Base-by-base conservation (phyloP, 2,113 vertebrate genomes). In the Melanostigma gelatinosum region DNA sequence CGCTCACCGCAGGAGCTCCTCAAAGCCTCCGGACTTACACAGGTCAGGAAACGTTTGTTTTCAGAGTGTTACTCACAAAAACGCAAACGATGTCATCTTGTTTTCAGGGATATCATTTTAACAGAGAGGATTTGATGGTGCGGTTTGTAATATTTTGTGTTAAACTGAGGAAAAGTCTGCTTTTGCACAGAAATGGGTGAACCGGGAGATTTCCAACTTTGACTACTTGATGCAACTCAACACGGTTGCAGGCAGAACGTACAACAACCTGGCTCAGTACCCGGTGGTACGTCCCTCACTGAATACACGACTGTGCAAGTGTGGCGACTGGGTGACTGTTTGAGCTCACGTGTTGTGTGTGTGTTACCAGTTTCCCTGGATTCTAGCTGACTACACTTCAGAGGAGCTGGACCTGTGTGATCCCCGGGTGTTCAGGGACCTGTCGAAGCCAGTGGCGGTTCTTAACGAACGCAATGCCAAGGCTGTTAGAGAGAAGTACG, bases 141-240 rank as follows among this genome's bases (percentile, higher is more conserved):
- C 4, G 1, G n/a, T 55, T 57, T 32, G 54, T 58, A 27, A 67
- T 67, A 16, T 66, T 66, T 66, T 29, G 8, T 5, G 15, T 46
- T 61, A 34, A 32, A 62, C 61, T 29, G 44, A 68, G 38, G 27
- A 50, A 50, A 68, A 32, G 6, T 13, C 27, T 66, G 3, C 12
- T 90, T 6, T 52, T 69, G 11, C 91, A 68, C 91, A 99, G 97
- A 99, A 98, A 97, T 99, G 98, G 98, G 96, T 98, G 77, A 99
- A 97, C 88, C 95, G 97, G 84, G 98, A 99, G 82, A 98, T 99
- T 91, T 97, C 98, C 79, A 99, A 99, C 93, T 99, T 99, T 76
- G 97, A 99, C 91, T 99, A 99, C 89, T 93, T 99, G 94, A 98
- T 99, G 94, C 98, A 99, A 76, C 94, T 99, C 76, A 99, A 99